Base-by-base conservation (phyloP, 2,797 vertebrate species). In the Natrix natrix region DNA sequence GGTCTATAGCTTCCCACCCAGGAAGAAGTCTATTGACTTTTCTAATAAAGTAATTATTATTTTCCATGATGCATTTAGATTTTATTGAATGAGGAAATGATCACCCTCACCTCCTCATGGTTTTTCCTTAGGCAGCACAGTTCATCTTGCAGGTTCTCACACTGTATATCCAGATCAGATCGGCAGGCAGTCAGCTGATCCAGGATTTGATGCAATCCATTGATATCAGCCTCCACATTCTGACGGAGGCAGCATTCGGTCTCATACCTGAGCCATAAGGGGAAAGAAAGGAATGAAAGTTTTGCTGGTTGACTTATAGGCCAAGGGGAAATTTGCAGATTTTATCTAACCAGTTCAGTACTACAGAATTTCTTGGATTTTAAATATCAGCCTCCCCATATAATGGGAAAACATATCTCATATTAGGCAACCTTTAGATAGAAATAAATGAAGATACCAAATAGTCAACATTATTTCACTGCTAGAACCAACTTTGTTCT, bases 111-210 rank as follows among this genome's bases (percentile, higher is more conserved):
- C 96, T 98, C 96, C 91, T 97, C 95, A 0, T 98, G 98, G 93
- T 96, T 97, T 0, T 95, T 97, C 95, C 96, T 98, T 56, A 98
- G 96, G 26, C 96, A 96, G 12, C 97, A 96, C 89, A 98, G 96
- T 94, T 98, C 98, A 63, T 98, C 98, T 0, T 97, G 97, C 92
- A 98, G 63, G 26, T 97, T 97, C 92, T 97, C 98, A 8, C 96
- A 97, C 94, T 94, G 97, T 0, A 96, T 93, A 94, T 98, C 97
- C 93, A 98, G 96, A 94, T 98, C 97, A 0, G 97, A 96, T 92
- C 97, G 96, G 94, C 96, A 97, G 95, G 98, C 96, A 69, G 95
- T 97, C 96, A 98, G 95, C 8, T 97, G 96, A 26, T 98, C 97
- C 93, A 98, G 96, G 26, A 98, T 96, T 0, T 97, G 97, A 26